Percentiles rank a stretch among this genome's conserved stretches.
phyloP scores from a whole-genome alignment of 2,888 invertebrate species.

The Diplazon laetatorius region DNA sequence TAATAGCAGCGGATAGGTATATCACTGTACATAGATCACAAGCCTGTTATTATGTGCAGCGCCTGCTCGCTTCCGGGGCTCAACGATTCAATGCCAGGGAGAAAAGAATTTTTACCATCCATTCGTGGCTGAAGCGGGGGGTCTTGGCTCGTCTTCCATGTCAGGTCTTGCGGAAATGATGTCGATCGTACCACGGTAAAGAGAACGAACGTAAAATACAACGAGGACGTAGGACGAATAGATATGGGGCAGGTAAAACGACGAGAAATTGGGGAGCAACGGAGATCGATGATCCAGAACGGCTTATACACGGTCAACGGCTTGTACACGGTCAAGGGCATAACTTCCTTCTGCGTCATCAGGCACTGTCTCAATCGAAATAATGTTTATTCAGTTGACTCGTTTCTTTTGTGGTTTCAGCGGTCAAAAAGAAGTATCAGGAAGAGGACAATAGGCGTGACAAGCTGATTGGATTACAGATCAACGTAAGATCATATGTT shows the following conservation, averaged over 20 bases:
- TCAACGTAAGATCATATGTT: too few species aligned
- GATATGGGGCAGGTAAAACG: constrained; percentile 21
- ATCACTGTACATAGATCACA: not conserved
- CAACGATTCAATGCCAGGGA: constrained; percentile 28
- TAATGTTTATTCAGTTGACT: too few species aligned
- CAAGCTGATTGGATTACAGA: too few species aligned
- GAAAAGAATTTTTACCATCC: constrained; percentile 39
- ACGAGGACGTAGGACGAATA: constrained; percentile 9
- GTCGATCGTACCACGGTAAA: constrained; percentile 34
- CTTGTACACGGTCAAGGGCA: constrained; percentile 52
- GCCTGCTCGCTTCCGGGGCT: not conserved
- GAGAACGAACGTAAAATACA: constrained; percentile 45
- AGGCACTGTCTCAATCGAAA: too few species aligned
- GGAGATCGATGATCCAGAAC: too few species aligned
- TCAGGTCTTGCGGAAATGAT: constrained; percentile 18
- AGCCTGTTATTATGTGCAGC: constrained; percentile 24
- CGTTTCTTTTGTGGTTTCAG: too few species aligned
- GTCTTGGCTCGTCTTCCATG: constrained; percentile 19
- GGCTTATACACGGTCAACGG: too few species aligned
- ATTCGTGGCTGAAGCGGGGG: constrained; percentile 21
- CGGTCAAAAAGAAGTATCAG: too few species aligned
- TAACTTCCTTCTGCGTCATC: too few species aligned
- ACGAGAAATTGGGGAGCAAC: constrained; percentile 21
- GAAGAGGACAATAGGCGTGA: too few species aligned
- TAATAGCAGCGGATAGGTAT: not conserved